Conservation (phyloP, 2,797 vertebrate species). For the Liparis tanakae region DNA sequence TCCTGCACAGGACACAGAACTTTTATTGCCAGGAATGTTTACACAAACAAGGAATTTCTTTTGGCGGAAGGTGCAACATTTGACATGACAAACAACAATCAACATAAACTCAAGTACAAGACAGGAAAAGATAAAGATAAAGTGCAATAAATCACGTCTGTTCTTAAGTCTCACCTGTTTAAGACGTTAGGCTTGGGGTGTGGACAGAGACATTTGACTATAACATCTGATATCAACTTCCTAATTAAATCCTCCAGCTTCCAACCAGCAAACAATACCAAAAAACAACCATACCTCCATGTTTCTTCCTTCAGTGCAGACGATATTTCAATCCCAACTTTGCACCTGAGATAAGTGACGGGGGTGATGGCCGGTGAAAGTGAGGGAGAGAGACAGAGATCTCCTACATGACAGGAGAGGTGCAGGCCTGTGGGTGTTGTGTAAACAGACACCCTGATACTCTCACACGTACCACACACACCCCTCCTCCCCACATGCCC, state of each 20-base stretch:
- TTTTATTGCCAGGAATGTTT: too few species aligned
- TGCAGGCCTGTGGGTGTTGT: constrained; percentile 65
- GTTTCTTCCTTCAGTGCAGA: constrained; percentile 11
- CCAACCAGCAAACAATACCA: background rate
- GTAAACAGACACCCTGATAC: constrained; percentile 76
- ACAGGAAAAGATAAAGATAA: too few species aligned
- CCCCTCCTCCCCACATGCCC: background rate
- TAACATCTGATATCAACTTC: background rate
- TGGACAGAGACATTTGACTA: background rate
- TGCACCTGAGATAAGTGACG: constrained; percentile 5
- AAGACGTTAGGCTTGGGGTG: background rate
- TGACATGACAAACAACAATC: too few species aligned
- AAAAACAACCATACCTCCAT: constrained; percentile 72
- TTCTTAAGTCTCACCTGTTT: background rate
- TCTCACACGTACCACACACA: constrained; percentile 43
- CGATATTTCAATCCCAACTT: constrained; percentile 15
- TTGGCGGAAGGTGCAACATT: too few species aligned
- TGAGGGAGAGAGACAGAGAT: constrained; percentile 28
- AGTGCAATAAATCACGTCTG: background rate
- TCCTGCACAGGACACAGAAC: constrained; percentile 29
- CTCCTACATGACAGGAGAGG: constrained; percentile 57
- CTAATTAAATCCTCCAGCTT: background rate
- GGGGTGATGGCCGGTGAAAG: constrained; percentile 11
- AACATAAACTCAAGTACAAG: too few species aligned
- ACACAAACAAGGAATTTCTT: too few species aligned